phyloP scores from a whole-genome alignment of 2,888 invertebrate species.

The Trisateles emortualis region DNA sequence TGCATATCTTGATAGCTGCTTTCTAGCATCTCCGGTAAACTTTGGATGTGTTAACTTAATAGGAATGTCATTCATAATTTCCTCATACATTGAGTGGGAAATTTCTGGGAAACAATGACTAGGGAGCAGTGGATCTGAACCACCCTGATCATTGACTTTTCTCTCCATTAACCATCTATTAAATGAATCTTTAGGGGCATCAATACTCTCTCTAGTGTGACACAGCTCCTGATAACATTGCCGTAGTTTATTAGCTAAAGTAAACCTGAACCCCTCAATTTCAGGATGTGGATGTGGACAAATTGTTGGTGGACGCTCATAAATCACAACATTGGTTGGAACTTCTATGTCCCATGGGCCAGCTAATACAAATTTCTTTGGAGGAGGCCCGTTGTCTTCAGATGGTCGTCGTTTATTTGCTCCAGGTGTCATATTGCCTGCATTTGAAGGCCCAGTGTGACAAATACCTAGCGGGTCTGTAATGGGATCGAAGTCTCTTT shows the following conservation, averaged over 20 bases:
- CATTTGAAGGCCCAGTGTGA: slow-evolving; percentile 78
- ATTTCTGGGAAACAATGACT: slow-evolving; percentile 97
- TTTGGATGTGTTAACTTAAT: slow-evolving; percentile 98
- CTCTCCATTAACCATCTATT: slow-evolving; percentile 98
- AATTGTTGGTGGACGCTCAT: slow-evolving; percentile 94
- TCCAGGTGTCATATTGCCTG: slow-evolving; percentile 83
- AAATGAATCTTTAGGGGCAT: slow-evolving; percentile 98
- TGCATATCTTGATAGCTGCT: slow-evolving; percentile 97
- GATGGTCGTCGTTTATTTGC: slow-evolving; percentile 92
- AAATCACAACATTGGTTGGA: slow-evolving; percentile 95
- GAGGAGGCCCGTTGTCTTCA: slow-evolving; percentile 92
- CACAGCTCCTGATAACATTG: slow-evolving; percentile 98
- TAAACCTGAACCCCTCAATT: slow-evolving; percentile 94
- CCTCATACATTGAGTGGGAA: slow-evolving; percentile 97
- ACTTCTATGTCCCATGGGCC: slow-evolving; percentile 99
- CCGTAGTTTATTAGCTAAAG: slow-evolving; percentile 93
- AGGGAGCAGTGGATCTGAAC: slow-evolving; percentile 96
- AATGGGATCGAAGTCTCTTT: slow-evolving; percentile 95
- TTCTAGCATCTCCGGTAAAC: slow-evolving; percentile 97
- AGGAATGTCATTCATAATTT: slow-evolving; percentile 99
- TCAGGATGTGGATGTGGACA: slow-evolving; percentile 98
- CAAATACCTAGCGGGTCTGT: slow-evolving; percentile 96
- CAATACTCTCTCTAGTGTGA: slow-evolving; percentile 96
- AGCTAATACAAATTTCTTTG: slow-evolving; percentile 94
- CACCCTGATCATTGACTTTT: slow-evolving; percentile 95